Evolutionary conservation across 2,888 invertebrate genomes (phyloP), one percentile per base, ranked within the genome.

Genomic region (Zeuzera pyrina): DNA sequence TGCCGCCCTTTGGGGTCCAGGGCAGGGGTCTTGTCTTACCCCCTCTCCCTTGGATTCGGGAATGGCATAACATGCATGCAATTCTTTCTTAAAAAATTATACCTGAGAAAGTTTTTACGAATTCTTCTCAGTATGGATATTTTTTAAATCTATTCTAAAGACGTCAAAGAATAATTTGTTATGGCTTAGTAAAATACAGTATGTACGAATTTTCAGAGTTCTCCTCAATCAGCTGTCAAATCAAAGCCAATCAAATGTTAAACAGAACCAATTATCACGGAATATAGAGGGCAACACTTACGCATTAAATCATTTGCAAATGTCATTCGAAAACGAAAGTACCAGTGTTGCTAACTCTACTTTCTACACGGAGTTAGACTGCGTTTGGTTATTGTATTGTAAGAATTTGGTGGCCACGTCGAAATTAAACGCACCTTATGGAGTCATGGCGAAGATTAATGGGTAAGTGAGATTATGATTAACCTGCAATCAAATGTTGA

Each of bases 371-470:
- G 81, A 84, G 16, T 45, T 87, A 44, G 87, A 87, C 46, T 87
- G 87, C 40, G 73, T 87, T 8, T 87, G 87, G 87, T 59, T 85
- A 33, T 49, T 87, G 27, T 87, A 87, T 48, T 87, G 87, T 47
- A 64, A 74, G 31, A 87, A 87, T 57, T 58, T 87, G 34, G 84
- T 74, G 3, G 83, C 77, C 1, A 86, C 87, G 0, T 69, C 85
- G 1, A 78, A 77, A 29, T 47, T 86, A 26, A 70, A 67, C 8
- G 69, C 86, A 0, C 85, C 87, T 0, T 87, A 86, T 42, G 85
- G 86, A 0, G 79, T 85, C 2, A 84, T 87, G 62, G 87, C 87
- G 0, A 81, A 86, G 45, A 84, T 88, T 38, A 88, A 88, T 53
- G 86, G 87, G 87, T 87, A 42, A 57, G 58, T 45, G 7, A 12